Base-by-base conservation (phyloP, 2,797 vertebrate species). In the Tragelaphus oryx region DNA sequence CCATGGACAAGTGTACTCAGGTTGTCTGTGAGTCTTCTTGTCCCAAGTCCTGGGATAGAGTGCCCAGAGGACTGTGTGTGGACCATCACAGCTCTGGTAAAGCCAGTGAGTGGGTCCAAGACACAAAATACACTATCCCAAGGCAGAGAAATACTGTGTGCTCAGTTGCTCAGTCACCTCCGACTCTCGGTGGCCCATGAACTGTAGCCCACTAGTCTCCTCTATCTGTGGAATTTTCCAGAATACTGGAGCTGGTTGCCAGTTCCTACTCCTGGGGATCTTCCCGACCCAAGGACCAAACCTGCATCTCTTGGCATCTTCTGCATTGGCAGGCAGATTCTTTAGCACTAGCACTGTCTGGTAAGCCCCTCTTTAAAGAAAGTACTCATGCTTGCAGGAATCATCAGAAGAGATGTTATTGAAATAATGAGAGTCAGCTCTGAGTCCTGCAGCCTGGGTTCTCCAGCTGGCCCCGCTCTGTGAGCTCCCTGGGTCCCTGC, bases 331-430 rank as follows among this genome's bases (percentile, higher is more conserved):
- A 24, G 22, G 37, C 0, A 0, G 68, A 26, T 41, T 71, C 37
- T 71, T 41, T 71, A 71, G 22, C 20, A 41, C 37, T 41, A 24
- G 22, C 68, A 41, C 37, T 5, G 3, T 37, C 22, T 71, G 11
- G 37, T 37, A 41, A 41, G 3, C 6, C 6, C 1, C 0, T 26
- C 37, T 46, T 57, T 7, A 30, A 17, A 65, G 24, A 28, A 41
- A 74, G 41, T 12, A 0, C 46, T 82, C 3, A 0, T 1, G 37
- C 22, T 22, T 33, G 33, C 26, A 24, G 55, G 55, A 33, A 1
- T 57, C 26, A 0, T 2, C 10, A 5, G 41, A 50, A 91, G 44
- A 30, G 12, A 3, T 4, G 8, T 4, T 17, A 1, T 0, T 17
- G 62, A 28, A 91, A 55, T 8, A 44, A 54, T 1, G 2, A 44